Base-by-base conservation (phyloP, 2,113 vertebrate genomes). In the Junco hyemalis region DNA sequence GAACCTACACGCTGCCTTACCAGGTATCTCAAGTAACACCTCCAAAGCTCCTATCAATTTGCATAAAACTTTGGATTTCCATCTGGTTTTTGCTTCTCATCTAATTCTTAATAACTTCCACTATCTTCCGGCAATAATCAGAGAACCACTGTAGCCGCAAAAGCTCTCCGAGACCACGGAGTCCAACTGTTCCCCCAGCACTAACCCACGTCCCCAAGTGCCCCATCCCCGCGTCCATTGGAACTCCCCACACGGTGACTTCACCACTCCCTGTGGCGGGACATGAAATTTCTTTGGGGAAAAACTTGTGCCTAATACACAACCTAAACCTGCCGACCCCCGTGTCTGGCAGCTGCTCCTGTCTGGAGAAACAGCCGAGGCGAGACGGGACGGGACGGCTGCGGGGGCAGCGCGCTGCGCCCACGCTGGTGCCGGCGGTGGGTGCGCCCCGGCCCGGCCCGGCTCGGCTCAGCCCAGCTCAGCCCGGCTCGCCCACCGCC, bases 81-180 rank as follows among this genome's bases (percentile, higher is more conserved):
- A 2, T 12, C 29, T 53, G 8, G 0, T 2, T 77, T 59, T 64
- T 22, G 15, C 9, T 33, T 29, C 26, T 5, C n/a, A 11, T 16
- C 11, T 45, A 12, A 48, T 68, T 66, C 25, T 66, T 6, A 18
- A 20, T 36, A 16, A n/a, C 2, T n/a, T 25, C 8, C 53, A 5
- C 40, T 4, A 15, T 25, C 38, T 36, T 28, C 31, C 29, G 29
- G 21, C 20, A 66, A 19, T 12, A 35, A 53, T 40, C 29, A 68
- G 24, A 60, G n/a, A 81, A 31, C 23, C 29, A 40, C n/a, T 35
- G 45, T 68, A n/a, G n/a, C n/a, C 5, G 5, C 21, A 18, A 53
- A 51, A 53, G 7, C 29, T 38, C 19, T n/a, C 26, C 3, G 38
- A 45, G 38, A 51, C n/a, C 44, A 4, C 1, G 19, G 45, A 45